phyloP scores from a whole-genome alignment of 2,888 invertebrate species.

The Schizotus pectinicornis region DNA sequence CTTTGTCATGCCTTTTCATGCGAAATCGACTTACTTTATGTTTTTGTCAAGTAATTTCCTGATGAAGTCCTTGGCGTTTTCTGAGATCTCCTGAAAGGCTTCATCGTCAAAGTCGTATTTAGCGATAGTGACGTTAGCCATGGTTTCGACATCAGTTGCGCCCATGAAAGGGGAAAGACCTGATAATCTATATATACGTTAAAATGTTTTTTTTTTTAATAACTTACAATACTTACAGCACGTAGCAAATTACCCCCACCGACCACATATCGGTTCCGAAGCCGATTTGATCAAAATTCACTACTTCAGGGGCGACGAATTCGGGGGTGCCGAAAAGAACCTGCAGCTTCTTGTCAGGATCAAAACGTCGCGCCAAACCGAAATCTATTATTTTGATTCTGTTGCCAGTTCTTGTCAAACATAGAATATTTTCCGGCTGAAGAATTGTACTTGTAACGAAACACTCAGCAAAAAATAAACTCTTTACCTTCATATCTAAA shows the following conservation, averaged over 20 bases:
- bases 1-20: conserved; percentile 39
- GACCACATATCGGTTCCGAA: conserved; percentile 99
- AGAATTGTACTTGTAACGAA: conserved; percentile 33
- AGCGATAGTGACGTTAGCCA: conserved; percentile 97
- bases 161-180: conserved; percentile 99
- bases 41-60: conserved; percentile 89
- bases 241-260: conserved; percentile 97
- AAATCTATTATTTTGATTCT: conserved; percentile 99
- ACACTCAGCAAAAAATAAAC: conserved; percentile 23
- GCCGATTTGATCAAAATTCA: conserved; percentile 96
- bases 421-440: conserved; percentile 98
- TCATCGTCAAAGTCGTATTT: conserved; percentile 98
- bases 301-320: conserved; percentile 98
- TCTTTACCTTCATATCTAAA: conserved; percentile 91
- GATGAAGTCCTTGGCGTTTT: conserved; percentile 96
- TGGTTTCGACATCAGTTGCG: conserved; percentile 94
- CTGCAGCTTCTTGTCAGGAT: conserved; percentile 89
- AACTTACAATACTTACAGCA: conserved; percentile 78
- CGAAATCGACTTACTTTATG: conserved; percentile 75
- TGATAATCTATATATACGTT: conserved; percentile 74
- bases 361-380: conserved; percentile 91
- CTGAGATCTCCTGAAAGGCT: conserved; percentile 93
- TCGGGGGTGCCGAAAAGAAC: conserved; percentile 98
- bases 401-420: conserved; percentile 95
- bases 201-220: neutral